Evolutionary conservation across 1,140 invertebrate genomes (phyloP).

Genomic region (Xylocopa sonorina): DNA sequence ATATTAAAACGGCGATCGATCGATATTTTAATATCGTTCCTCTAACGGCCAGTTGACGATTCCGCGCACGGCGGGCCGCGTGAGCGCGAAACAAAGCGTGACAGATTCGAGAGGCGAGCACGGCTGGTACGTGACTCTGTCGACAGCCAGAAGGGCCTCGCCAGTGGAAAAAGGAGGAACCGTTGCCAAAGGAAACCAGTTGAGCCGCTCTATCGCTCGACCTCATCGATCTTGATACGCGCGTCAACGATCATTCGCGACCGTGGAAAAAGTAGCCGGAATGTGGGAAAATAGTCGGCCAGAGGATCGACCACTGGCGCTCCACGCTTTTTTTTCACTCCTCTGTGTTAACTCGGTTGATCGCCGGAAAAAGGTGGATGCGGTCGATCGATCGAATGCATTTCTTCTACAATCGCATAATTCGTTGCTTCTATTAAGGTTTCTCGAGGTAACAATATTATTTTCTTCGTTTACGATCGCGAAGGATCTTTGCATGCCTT

Average conservation of each 20-base stretch:
- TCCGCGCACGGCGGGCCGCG: neutral
- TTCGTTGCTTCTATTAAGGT: too few relatives aligned
- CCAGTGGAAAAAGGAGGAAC: neutral
- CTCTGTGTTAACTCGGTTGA: conserved; percentile 23
- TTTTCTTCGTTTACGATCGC: too few relatives aligned
- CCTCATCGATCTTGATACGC: conserved; percentile 55
- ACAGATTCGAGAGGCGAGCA: conserved; percentile 14
- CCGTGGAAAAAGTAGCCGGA: conserved; percentile 5
- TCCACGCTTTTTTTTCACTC: neutral
- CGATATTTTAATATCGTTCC: conserved; percentile 22
- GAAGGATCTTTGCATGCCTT: too few relatives aligned
- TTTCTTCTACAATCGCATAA: too few relatives aligned
- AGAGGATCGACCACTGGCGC: neutral
- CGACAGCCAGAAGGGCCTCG: neutral
- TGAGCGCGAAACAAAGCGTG: conserved; percentile 18
- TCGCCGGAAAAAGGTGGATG: neutral
- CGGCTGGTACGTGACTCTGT: conserved; percentile 25
- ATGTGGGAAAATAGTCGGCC: conserved; percentile 16
- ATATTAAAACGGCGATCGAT: too few relatives aligned
- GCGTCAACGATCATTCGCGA: conserved; percentile 38
- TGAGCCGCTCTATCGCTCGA: conserved; percentile 56
- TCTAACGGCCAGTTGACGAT: too few relatives aligned
- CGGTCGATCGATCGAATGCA: neutral
- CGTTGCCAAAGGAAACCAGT: conserved; percentile 58
- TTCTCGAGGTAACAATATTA: too few relatives aligned